These are phyloP conservation scores for Silurus aristotelis DNA, from an alignment of 2,797 vertebrate species.

Conservation along the genomic window DNA sequence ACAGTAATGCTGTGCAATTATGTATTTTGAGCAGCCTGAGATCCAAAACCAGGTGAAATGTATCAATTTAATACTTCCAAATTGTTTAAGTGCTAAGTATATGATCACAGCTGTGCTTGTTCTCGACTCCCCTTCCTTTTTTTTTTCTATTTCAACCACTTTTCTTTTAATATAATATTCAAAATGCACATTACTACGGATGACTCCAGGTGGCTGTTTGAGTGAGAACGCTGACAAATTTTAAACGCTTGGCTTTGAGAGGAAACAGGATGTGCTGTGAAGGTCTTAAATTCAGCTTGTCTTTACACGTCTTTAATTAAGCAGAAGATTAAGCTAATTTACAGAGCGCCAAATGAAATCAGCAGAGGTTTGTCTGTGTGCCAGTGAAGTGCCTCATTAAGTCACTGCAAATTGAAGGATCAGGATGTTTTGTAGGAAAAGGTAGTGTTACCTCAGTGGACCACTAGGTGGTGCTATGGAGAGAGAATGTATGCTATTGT, in stretches of 20 bases:
- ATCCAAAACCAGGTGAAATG: not conserved
- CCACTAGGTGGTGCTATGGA: slow-evolving; percentile 36
- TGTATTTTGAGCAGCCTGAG: not conserved
- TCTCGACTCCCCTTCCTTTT: not conserved
- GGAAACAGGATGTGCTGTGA: not conserved
- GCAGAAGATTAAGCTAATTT: slow-evolving; percentile 47
- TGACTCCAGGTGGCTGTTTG: slow-evolving; percentile 32
- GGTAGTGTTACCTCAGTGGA: not conserved
- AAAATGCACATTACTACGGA: not conserved
- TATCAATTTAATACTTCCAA: not conserved
- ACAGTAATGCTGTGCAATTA: not conserved
- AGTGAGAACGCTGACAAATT: not conserved
- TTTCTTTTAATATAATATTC: not conserved
- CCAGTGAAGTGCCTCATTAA: slow-evolving; percentile 43
- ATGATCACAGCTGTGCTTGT: slow-evolving; percentile 18
- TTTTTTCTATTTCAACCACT: not conserved
- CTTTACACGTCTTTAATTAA: slow-evolving; percentile 52
- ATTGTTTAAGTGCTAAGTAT: not conserved
- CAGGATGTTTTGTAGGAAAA: not conserved
- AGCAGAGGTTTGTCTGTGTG: slow-evolving; percentile 47
- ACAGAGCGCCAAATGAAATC: slow-evolving; percentile 46
- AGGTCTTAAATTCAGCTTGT: slow-evolving; percentile 39
- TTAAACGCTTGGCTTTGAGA: not conserved
- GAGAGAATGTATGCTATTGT: too few relatives aligned
- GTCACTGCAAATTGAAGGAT: slow-evolving; percentile 35